A percentile compares a stretch with the other conserved stretches of the same genome.
phyloP scores from a whole-genome alignment of 2,113 vertebrate species.

The Microtus richardsoni region DNA sequence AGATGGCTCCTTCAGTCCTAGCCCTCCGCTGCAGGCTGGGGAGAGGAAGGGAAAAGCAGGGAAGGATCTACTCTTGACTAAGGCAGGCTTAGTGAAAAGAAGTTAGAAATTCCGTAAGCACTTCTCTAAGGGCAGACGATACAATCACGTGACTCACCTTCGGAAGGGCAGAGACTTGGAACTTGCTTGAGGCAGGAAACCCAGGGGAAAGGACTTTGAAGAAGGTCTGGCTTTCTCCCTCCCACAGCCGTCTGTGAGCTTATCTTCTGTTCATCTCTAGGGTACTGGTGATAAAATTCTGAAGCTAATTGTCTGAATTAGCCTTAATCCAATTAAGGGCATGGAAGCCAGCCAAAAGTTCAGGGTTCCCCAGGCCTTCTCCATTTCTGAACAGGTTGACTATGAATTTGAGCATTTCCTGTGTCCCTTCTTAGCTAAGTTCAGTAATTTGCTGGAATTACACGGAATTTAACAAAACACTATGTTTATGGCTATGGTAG shows the following conservation, averaged over 20 bases:
- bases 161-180: neutral
- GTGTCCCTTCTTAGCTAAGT: neutral
- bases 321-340: neutral
- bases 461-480: neutral
- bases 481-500: neutral
- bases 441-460: slow-evolving; percentile 41
- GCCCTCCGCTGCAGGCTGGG: neutral
- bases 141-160: neutral
- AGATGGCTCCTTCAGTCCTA: neutral
- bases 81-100: neutral
- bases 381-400: neutral
- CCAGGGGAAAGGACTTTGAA: neutral
- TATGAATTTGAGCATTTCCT: neutral
- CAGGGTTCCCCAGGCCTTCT: neutral
- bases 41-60: neutral
- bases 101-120: neutral
- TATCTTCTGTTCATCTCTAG: neutral
- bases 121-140: neutral
- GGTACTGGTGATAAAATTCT: neutral
- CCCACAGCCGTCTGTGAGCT: neutral
- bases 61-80: neutral
- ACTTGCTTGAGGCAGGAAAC: neutral
- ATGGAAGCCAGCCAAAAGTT: neutral
- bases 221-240: neutral
- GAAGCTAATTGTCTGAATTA: neutral